These are phyloP conservation scores for Dione vanillae DNA, from an alignment of 2,888 invertebrate species.

Conservation along the genomic window DNA sequence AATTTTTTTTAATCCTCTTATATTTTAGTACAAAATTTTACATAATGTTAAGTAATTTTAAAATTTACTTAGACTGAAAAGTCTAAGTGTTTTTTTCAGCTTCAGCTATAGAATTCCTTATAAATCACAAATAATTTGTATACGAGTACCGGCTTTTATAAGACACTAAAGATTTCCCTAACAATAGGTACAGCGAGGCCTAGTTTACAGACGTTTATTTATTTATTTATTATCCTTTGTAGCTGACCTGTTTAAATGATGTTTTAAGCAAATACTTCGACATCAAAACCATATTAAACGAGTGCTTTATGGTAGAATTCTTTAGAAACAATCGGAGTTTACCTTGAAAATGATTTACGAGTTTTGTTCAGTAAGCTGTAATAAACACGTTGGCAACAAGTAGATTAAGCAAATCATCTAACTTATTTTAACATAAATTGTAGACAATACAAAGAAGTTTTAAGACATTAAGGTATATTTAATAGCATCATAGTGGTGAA, in stretches of 20 bases:
- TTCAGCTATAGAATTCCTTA: background rate
- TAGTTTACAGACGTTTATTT: slow-evolving; percentile 46
- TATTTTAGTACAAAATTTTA: too few species aligned
- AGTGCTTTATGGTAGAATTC: slow-evolving; percentile 52
- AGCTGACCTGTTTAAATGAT: slow-evolving; percentile 69
- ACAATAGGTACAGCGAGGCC: slow-evolving; percentile 33
- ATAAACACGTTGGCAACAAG: slow-evolving; percentile 75
- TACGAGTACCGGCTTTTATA: slow-evolving; percentile 27
- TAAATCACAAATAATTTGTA: slow-evolving; percentile 27
- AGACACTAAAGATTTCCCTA: slow-evolving; percentile 31
- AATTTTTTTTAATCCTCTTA: too few species aligned
- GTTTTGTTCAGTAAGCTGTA: slow-evolving; percentile 59
- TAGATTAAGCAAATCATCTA: slow-evolving; percentile 57
- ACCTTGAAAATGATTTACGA: slow-evolving; percentile 75
- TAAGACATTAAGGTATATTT: too few species aligned
- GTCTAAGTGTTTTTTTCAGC: background rate
- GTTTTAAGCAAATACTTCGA: slow-evolving; percentile 67
- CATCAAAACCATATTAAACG: slow-evolving; percentile 70
- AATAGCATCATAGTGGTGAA: background rate
- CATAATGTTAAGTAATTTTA: too few species aligned
- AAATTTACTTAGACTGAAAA: too few species aligned
- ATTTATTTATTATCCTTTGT: slow-evolving; percentile 60
- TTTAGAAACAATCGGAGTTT: slow-evolving; percentile 72
- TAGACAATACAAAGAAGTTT: background rate
- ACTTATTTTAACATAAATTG: slow-evolving; percentile 47